Evolutionary conservation across 2,113 vertebrate species (phyloP).

Genomic region (Prietella phreatophila): DNA sequence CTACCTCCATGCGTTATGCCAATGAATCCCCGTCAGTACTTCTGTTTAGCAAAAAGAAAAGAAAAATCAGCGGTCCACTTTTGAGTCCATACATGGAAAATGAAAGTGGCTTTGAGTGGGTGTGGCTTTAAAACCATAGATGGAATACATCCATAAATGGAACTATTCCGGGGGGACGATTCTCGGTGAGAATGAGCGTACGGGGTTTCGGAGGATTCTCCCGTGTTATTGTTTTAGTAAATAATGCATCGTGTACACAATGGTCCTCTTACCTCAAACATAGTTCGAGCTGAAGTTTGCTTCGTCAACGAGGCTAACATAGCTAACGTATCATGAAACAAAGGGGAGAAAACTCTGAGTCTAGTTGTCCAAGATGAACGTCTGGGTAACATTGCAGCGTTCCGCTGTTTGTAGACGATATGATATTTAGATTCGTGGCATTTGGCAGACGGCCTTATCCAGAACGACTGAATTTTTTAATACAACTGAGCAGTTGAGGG

Average conservation of each 20-base stretch:
- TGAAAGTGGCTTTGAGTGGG: background rate
- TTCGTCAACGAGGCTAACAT: background rate
- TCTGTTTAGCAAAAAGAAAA: background rate
- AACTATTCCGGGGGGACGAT: background rate
- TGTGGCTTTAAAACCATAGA: background rate
- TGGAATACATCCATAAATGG: background rate
- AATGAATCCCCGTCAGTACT: background rate
- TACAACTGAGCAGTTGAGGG: no score
- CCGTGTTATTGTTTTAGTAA: background rate
- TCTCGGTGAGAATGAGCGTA: background rate
- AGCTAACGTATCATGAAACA: background rate
- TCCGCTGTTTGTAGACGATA: background rate
- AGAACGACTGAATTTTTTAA: no score
- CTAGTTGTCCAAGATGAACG: background rate
- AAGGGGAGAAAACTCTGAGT: background rate
- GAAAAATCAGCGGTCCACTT: background rate
- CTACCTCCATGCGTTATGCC: background rate
- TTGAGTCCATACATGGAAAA: background rate
- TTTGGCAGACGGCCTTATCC: no score
- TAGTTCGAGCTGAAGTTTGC: no score
- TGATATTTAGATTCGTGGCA: no score
- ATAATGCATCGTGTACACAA: background rate
- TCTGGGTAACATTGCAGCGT: background rate
- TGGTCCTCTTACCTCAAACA: background rate
- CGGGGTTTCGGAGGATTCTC: background rate